Percentiles rank a stretch among this genome's conserved stretches.
Evolutionary conservation across 2,113 vertebrate genomes (phyloP).

Genomic region (Psilopsiagon aurifrons): DNA sequence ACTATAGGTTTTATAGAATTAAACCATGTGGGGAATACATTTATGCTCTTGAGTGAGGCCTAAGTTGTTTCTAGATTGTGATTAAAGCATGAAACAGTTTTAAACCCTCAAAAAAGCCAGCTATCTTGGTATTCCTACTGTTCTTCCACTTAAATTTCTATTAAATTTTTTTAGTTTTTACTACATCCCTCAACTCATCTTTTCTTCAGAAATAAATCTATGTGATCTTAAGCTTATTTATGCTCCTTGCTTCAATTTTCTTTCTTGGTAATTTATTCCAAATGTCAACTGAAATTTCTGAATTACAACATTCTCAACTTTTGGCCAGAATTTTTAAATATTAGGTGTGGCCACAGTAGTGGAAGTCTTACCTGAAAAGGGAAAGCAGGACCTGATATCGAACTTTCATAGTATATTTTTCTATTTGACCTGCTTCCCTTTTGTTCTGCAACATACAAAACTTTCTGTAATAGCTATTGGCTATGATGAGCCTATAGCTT

Average conservation of each 20-base stretch:
- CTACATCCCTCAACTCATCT: neutral
- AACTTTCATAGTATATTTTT: neutral
- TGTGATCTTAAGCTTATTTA: neutral
- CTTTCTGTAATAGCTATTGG: neutral
- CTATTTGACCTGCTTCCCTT: neutral
- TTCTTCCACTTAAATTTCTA: neutral
- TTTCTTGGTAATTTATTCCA: neutral
- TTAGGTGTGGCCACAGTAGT: neutral
- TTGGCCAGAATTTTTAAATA: neutral
- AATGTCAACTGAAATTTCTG: neutral
- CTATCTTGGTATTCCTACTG: neutral
- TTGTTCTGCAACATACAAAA: neutral
- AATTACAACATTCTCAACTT: neutral
- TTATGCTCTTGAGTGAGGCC: slow-evolving; percentile 39
- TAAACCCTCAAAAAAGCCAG: neutral
- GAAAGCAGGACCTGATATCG: neutral
- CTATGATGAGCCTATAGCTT: neutral
- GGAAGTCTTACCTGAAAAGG: neutral
- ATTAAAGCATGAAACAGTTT: neutral
- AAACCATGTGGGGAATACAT: slow-evolving; percentile 38
- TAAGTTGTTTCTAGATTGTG: slow-evolving; percentile 25
- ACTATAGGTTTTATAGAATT: slow-evolving; percentile 43
- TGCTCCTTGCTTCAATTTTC: neutral
- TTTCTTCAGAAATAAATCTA: neutral
- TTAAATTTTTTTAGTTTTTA: neutral